Percentiles rank a stretch among this genome's conserved stretches.
phyloP scores from a whole-genome alignment of 2,888 invertebrate species.

The Sarcophaga rosellei region DNA sequence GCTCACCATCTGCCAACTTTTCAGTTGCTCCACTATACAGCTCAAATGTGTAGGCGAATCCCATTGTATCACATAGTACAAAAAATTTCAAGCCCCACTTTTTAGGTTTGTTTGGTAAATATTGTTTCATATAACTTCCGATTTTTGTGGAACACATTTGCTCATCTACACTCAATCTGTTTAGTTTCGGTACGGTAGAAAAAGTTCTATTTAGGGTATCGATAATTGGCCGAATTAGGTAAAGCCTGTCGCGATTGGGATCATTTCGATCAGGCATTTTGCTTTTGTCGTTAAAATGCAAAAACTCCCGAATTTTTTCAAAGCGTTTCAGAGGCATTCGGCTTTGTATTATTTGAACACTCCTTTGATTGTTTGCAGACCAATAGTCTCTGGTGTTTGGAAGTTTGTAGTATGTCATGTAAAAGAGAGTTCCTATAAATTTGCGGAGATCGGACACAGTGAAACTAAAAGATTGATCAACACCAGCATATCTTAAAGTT shows the following conservation, averaged over 20 bases:
- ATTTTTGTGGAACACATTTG: no score
- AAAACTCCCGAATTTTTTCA: constrained; percentile 11
- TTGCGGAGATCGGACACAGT: not conserved
- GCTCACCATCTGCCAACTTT: not conserved
- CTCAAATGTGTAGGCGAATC: constrained; percentile 11
- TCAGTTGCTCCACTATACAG: not conserved
- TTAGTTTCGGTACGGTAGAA: no score
- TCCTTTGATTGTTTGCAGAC: not conserved
- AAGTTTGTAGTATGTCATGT: not conserved
- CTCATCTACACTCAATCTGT: no score
- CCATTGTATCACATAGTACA: not conserved
- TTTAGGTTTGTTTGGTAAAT: no score
- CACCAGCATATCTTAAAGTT: constrained; percentile 6
- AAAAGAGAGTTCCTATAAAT: constrained; percentile 11
- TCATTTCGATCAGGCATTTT: no score
- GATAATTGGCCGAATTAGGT: no score
- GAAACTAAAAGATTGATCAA: constrained; percentile 11
- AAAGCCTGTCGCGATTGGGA: no score
- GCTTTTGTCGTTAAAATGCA: not conserved
- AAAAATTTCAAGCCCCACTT: not conserved
- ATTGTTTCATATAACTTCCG: not conserved
- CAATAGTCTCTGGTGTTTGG: constrained; percentile 1
- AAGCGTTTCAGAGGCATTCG: constrained; percentile 17
- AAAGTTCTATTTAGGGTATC: no score
- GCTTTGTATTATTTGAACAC: constrained; percentile 19